phyloP scores from a whole-genome alignment of 1,140 invertebrate genomes.

The Maconellicoccus hirsutus region DNA sequence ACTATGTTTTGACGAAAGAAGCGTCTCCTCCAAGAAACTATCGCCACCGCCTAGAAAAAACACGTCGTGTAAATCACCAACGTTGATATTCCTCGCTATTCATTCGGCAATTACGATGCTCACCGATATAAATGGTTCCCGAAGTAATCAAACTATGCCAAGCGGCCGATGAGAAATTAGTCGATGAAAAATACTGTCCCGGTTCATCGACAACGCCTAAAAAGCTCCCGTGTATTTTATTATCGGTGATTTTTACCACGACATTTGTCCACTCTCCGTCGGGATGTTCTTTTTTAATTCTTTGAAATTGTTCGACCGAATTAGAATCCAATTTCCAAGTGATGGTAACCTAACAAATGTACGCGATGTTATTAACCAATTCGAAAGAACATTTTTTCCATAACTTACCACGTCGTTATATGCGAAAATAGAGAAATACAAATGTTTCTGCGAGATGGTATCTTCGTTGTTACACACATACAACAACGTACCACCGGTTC shows the following conservation, averaged over 20 bases:
- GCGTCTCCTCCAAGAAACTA: background rate
- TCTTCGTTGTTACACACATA: constrained; percentile 38
- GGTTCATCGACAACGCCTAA: constrained; percentile 36
- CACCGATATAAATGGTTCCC: constrained; percentile 38
- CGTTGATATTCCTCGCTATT: background rate
- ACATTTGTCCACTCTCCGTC: constrained; percentile 57
- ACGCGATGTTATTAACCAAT: too few relatives aligned
- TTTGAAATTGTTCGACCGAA: constrained; percentile 12
- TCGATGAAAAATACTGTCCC: constrained; percentile 36
- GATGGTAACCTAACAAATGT: constrained; percentile 29
- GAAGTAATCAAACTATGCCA: constrained; percentile 45
- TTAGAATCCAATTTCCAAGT: constrained; percentile 30
- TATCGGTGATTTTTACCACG: constrained; percentile 41
- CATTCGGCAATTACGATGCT: constrained; percentile 27
- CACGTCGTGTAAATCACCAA: background rate
- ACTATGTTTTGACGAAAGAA: background rate
- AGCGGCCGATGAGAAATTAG: constrained; percentile 40
- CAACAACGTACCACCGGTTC: constrained; percentile 57
- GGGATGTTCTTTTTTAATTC: constrained; percentile 47
- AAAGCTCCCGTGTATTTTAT: constrained; percentile 42
- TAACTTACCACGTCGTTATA: constrained; percentile 53
- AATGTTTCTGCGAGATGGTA: constrained; percentile 37
- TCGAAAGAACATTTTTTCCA: constrained; percentile 48
- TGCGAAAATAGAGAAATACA: constrained; percentile 56
- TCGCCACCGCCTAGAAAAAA: constrained; percentile 21